Conservation (phyloP, 2,113 vertebrate species). For the Xenotilapia longispinis region DNA sequence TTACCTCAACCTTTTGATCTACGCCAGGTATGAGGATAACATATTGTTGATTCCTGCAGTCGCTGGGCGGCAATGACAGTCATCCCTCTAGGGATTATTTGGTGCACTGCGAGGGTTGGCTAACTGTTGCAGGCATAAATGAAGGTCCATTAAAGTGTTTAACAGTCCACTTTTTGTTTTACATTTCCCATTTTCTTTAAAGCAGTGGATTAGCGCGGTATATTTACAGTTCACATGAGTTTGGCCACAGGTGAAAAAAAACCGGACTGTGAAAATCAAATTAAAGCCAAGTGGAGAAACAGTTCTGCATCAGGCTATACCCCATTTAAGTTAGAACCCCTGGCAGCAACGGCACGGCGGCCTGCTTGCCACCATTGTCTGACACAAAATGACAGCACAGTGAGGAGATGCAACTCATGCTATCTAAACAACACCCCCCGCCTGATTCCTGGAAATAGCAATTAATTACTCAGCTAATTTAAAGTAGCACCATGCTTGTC, state of each 20-base stretch:
- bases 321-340: not conserved
- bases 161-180: not conserved
- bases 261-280: not conserved
- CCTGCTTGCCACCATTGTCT: not conserved
- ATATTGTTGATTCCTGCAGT: not conserved
- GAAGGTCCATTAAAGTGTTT: rapidly evolving
- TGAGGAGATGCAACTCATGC: not conserved
- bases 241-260: not conserved
- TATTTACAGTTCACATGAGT: not conserved
- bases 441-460: not conserved
- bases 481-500: not conserved
- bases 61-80: not conserved
- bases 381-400: not conserved
- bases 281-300: not conserved
- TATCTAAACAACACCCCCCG: not conserved
- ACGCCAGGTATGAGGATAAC: not conserved
- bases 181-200: not conserved
- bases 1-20: not conserved
- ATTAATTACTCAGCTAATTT: not conserved
- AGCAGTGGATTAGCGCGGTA: not conserved
- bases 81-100: not conserved
- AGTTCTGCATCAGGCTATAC: not conserved
- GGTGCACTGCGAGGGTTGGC: not conserved
- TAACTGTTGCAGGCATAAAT: not conserved
- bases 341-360: rapidly evolving